Percentiles rank a stretch among this genome's conserved stretches.
Evolutionary conservation across 2,888 invertebrate genomes (phyloP).

Genomic region (Eupithecia inturbata): DNA sequence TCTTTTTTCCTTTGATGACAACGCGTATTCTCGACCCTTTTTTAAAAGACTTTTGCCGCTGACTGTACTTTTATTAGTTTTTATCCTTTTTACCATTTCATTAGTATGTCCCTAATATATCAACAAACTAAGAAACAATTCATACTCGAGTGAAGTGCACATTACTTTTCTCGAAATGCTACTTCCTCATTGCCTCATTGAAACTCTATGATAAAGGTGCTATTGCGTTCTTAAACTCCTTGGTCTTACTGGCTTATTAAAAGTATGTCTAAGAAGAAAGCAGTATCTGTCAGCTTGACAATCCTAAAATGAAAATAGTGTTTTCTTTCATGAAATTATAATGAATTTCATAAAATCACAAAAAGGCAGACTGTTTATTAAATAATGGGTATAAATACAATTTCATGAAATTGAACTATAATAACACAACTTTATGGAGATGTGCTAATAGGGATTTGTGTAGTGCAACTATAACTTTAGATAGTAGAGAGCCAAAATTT

Average conservation of each 20-base stretch:
- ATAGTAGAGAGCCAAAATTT: conserved; percentile 21
- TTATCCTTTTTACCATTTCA: conserved; percentile 11
- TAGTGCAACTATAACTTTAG: conserved; percentile 22
- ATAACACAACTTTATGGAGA: conserved; percentile 22
- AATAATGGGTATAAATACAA: conserved; percentile 22
- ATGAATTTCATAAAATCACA: conserved; percentile 19
- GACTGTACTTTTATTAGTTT: conserved; percentile 15
- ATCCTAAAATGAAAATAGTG: conserved; percentile 20
- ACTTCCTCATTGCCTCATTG: conserved; percentile 16
- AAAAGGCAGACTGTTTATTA: conserved; percentile 20
- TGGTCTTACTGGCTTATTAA: conserved; percentile 15
- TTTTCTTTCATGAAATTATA: conserved; percentile 19
- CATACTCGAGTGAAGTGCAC: conserved; percentile 18
- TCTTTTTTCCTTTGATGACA: conserved; percentile 11
- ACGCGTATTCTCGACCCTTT: conserved; percentile 16
- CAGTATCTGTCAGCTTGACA: conserved; percentile 21
- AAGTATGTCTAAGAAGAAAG: conserved; percentile 14
- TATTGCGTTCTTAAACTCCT: conserved; percentile 16
- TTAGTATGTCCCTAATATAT: conserved; percentile 12
- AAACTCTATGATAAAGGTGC: conserved; percentile 17
- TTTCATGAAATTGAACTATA: conserved; percentile 21
- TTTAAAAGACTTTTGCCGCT: conserved; percentile 16
- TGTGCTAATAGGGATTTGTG: conserved; percentile 22
- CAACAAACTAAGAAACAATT: conserved; percentile 13
- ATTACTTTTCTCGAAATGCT: conserved; percentile 17